Evolutionary conservation across 2,888 invertebrate genomes (phyloP).

Genomic region (Bibio marci): DNA sequence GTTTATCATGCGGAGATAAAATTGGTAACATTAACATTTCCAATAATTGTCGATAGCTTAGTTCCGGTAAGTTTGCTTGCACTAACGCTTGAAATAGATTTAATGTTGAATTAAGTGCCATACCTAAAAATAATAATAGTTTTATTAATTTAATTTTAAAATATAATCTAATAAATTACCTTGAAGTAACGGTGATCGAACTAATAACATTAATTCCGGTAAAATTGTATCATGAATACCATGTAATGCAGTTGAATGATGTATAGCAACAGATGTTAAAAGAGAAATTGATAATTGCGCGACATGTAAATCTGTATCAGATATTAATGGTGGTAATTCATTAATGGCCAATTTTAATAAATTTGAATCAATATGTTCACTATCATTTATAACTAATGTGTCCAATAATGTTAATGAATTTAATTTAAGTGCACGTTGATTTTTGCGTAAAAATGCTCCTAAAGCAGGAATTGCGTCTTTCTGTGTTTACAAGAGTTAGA

Average conservation of each 20-base stretch:
- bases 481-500: conserved; percentile 28
- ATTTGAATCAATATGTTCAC: conserved; percentile 41
- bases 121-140: conserved; percentile 38
- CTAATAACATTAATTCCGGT: conserved; percentile 69
- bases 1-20: conserved; percentile 30
- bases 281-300: conserved; percentile 78
- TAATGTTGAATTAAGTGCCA: conserved; percentile 77
- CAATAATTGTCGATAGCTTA: conserved; percentile 67
- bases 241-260: conserved; percentile 61
- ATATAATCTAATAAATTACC: conserved; percentile 31
- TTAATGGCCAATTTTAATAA: conserved; percentile 55
- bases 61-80: conserved; percentile 57
- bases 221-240: conserved; percentile 58
- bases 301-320: conserved; percentile 90
- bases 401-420: conserved; percentile 79
- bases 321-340: conserved; percentile 80
- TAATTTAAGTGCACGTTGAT: conserved; percentile 86
- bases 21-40: conserved; percentile 60
- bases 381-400: conserved; percentile 78
- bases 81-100: conserved; percentile 89
- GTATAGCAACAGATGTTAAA: conserved; percentile 62
- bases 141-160: not conserved
- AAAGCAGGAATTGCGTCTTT: conserved; percentile 80
- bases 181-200: conserved; percentile 83
- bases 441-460: conserved; percentile 88